A percentile compares a stretch with the other conserved stretches of the same genome.
These are phyloP conservation scores for Drosophila nasuta DNA, from an alignment of 1,140 invertebrate species.

Conservation along the genomic window DNA sequence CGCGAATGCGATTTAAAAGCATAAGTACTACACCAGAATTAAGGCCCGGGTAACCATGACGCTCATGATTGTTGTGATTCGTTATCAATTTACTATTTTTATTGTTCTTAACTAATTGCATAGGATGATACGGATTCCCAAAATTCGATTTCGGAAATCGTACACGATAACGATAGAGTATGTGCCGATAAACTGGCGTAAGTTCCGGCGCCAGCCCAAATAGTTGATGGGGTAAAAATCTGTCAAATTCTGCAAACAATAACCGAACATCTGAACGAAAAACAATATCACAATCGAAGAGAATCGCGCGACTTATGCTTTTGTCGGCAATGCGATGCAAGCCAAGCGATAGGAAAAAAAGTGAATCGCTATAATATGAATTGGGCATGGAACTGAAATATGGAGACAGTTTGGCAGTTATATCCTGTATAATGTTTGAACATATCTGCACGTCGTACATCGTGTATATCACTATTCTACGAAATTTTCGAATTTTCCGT, in stretches of 20 bases:
- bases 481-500: constrained; percentile 84
- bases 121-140: constrained; percentile 85
- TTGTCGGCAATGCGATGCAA: constrained; percentile 89
- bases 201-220: constrained; percentile 92
- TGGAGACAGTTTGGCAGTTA: constrained; percentile 89
- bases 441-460: constrained; percentile 88
- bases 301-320: constrained; percentile 88
- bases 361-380: constrained; percentile 92
- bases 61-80: constrained; percentile 46
- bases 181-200: constrained; percentile 93
- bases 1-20: constrained; percentile 89
- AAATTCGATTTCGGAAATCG: constrained; percentile 87
- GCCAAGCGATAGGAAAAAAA: constrained; percentile 93
- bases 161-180: constrained; percentile 89
- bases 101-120: constrained; percentile 49
- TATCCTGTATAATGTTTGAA: constrained; percentile 87
- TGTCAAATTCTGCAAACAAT: constrained; percentile 89
- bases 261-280: constrained; percentile 89
- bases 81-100: constrained; percentile 43
- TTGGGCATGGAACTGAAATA: constrained; percentile 92
- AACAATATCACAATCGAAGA: constrained; percentile 93
- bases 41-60: constrained; percentile 90
- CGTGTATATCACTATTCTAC: constrained; percentile 85
- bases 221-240: constrained; percentile 85
- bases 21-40: constrained; percentile 93